phyloP scores from a whole-genome alignment of 2,797 vertebrate genomes.

The Labroides dimidiatus region DNA sequence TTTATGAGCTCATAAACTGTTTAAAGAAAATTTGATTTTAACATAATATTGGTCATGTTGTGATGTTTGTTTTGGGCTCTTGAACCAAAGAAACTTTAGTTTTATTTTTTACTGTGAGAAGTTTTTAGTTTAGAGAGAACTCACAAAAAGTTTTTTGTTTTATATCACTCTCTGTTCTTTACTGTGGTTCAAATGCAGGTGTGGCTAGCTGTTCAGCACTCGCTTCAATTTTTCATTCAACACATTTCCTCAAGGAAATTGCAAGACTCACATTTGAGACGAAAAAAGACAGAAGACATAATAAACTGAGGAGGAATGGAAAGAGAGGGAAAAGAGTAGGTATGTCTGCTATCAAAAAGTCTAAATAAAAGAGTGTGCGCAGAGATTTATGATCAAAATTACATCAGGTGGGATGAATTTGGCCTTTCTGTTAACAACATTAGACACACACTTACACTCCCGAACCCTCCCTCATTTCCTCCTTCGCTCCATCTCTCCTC shows the following conservation, averaged over 20 bases:
- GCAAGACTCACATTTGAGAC: constrained; percentile 37
- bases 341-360: constrained; percentile 18
- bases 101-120: too few relatives aligned
- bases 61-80: too few relatives aligned
- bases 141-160: not conserved
- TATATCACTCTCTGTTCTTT: constrained; percentile 4
- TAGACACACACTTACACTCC: constrained; percentile 17
- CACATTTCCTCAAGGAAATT: constrained; percentile 52
- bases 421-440: constrained; percentile 40
- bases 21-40: not conserved
- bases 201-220: constrained; percentile 35
- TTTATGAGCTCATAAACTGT: not conserved
- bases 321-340: constrained; percentile 2
- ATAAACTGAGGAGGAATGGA: constrained; percentile 25
- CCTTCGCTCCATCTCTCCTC: constrained; percentile 54
- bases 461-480: constrained; percentile 55
- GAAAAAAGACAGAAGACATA: constrained; percentile 41
- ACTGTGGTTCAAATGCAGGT: constrained; percentile 33
- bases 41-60: too few relatives aligned
- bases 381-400: constrained; percentile 27
- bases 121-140: not conserved
- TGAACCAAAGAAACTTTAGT: too few relatives aligned
- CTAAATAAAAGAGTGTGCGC: not conserved
- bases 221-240: constrained; percentile 48
- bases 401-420: constrained; percentile 34